Percentiles rank a stretch among this genome's conserved stretches.
Conservation (phyloP, 2,888 invertebrate species). For the Zygothrica quintamaculata region DNA sequence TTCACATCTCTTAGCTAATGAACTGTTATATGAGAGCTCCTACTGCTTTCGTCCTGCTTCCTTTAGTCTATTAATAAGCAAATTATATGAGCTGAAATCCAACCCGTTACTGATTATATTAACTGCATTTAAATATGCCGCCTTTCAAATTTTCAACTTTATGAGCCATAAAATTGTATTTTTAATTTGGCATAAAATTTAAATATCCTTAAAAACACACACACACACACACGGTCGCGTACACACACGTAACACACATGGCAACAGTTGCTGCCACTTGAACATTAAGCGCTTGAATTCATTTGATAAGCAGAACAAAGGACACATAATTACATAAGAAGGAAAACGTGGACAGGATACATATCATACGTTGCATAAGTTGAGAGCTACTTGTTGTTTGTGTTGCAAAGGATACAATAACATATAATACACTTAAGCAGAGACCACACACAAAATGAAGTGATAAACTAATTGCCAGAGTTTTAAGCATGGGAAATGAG, state of each 20-base stretch:
- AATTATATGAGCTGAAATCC: slow-evolving; percentile 38
- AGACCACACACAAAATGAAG: slow-evolving; percentile 70
- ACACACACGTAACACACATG: too few species aligned
- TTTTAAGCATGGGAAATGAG: slow-evolving; percentile 25
- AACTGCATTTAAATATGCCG: too few species aligned
- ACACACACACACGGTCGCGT: slow-evolving; percentile 25
- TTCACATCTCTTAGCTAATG: slow-evolving; percentile 59
- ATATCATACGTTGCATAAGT: slow-evolving; percentile 30
- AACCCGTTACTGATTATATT: slow-evolving; percentile 58
- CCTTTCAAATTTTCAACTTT: slow-evolving; percentile 39
- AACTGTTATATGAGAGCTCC: slow-evolving; percentile 22
- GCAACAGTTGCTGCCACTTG: slow-evolving; percentile 51
- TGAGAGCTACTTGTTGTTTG: slow-evolving; percentile 58
- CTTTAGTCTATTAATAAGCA: slow-evolving; percentile 12
- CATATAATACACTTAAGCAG: slow-evolving; percentile 54
- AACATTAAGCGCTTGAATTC: slow-evolving; percentile 17
- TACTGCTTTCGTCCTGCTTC: not conserved
- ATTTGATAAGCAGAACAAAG: slow-evolving; percentile 61
- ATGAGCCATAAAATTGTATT: slow-evolving; percentile 72
- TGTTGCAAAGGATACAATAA: slow-evolving; percentile 16
- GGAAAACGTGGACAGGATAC: slow-evolving; percentile 27
- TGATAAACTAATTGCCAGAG: slow-evolving; percentile 70
- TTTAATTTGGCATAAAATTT: slow-evolving; percentile 77
- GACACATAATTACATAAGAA: slow-evolving; percentile 67
- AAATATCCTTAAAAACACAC: slow-evolving; percentile 66